A percentile compares a stretch with the other conserved stretches of the same genome.
Evolutionary conservation across 2,113 vertebrate genomes (phyloP).

Genomic region (Lophura nycthemera): DNA sequence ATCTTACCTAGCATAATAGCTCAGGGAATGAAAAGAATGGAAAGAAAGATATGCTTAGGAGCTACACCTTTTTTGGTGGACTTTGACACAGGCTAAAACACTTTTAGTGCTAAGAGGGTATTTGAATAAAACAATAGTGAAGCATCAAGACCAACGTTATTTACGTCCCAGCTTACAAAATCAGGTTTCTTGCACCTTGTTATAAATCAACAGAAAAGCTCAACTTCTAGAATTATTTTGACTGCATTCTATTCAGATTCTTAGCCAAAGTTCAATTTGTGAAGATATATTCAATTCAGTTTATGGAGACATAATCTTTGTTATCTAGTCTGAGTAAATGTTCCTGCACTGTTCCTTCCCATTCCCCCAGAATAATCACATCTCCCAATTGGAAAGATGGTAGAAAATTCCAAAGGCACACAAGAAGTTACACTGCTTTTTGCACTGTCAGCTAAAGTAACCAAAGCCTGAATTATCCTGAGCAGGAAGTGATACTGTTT

Average conservation of each 20-base stretch:
- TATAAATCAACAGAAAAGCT: not conserved
- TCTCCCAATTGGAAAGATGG: constrained; percentile 8
- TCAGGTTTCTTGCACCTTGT: not conserved
- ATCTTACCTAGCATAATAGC: not conserved
- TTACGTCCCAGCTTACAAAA: not conserved
- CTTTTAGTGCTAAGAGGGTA: not conserved
- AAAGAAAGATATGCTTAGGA: not conserved
- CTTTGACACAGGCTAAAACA: not conserved
- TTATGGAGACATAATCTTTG: not conserved
- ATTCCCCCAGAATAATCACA: not conserved
- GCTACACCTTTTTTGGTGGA: not conserved
- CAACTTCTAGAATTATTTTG: not conserved
- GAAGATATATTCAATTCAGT: not conserved
- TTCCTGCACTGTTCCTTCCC: constrained; percentile 3
- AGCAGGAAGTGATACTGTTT: not conserved
- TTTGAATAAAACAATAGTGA: not conserved
- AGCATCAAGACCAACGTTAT: not conserved
- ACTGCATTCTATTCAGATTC: not conserved
- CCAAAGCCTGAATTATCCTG: not conserved
- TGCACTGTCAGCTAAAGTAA: not conserved
- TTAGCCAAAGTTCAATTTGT: not conserved
- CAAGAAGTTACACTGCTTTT: not conserved
- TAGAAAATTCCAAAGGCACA: not conserved
- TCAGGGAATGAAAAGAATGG: not conserved
- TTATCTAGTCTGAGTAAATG: not conserved